Percentiles rank a stretch among this genome's conserved stretches.
Conservation (phyloP, 2,113 vertebrate species). For the Formicarius rufipectus region DNA sequence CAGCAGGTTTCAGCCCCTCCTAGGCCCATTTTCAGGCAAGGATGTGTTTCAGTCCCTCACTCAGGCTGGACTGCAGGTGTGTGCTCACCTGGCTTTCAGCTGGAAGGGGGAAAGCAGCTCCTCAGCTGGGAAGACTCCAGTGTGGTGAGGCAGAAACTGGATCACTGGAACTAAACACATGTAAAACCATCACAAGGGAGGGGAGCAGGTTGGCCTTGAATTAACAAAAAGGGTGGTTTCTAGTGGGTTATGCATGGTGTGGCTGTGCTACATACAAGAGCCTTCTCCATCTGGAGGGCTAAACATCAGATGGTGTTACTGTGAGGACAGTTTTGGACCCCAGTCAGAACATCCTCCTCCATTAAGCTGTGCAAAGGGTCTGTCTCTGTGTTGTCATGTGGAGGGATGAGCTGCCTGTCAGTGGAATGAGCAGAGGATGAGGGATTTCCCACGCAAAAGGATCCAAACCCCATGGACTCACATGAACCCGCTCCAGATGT, state of each 20-base stretch:
- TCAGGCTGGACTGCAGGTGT: not conserved
- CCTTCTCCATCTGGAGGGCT: not conserved
- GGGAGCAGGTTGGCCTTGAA: not conserved
- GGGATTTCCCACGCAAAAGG: not conserved
- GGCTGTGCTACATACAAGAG: not conserved
- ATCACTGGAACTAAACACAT: not conserved
- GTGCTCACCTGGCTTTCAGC: not conserved
- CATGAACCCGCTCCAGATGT: not conserved
- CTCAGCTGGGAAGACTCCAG: not conserved
- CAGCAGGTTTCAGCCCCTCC: not conserved
- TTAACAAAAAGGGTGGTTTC: not conserved
- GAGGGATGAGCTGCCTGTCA: slow-evolving; percentile 32
- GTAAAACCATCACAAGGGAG: not conserved
- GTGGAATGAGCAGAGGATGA: not conserved
- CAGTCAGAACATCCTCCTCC: not conserved
- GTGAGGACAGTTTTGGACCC: not conserved
- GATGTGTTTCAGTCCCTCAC: not conserved
- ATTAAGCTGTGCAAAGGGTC: not conserved
- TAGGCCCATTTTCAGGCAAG: not conserved
- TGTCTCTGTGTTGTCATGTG: not conserved
- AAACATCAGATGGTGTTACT: not conserved
- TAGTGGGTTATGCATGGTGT: not conserved
- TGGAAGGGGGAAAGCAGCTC: not conserved
- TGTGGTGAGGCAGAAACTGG: not conserved
- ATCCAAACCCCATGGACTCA: not conserved